A percentile compares a stretch with the other conserved stretches of the same genome.
Conservation (phyloP, 37 sponge, comb jelly and placozoan genomes). For the Oopsacas minuta region DNA sequence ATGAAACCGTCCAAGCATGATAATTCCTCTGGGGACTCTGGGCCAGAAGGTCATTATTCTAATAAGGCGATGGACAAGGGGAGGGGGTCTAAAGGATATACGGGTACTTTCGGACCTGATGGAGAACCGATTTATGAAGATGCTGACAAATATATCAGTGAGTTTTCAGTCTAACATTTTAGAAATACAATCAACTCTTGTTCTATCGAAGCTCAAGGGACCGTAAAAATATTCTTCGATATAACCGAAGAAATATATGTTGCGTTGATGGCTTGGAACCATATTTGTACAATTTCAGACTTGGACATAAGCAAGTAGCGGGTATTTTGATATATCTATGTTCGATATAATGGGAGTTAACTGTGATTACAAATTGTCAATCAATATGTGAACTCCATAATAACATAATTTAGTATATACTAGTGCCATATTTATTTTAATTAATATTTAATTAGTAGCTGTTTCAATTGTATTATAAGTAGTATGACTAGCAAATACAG, state of each 20-base stretch:
- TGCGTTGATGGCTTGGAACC: too few relatives aligned
- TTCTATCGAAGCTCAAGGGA: neutral
- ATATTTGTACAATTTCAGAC: too few relatives aligned
- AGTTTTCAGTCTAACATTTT: neutral
- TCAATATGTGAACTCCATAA: neutral
- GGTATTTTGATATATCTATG: neutral
- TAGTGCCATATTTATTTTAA: neutral
- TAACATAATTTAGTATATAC: neutral
- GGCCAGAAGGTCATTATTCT: neutral
- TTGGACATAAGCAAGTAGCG: too few relatives aligned
- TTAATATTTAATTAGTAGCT: too few relatives aligned
- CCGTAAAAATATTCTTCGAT: neutral
- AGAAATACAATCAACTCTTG: neutral
- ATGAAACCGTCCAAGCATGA: neutral
- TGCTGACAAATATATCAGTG: conserved; percentile 9
- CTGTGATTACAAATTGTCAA: neutral
- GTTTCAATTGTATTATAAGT: too few relatives aligned
- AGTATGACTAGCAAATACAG: too few relatives aligned
- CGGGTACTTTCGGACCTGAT: neutral
- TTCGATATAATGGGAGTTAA: neutral
- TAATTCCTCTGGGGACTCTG: neutral
- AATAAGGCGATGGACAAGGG: neutral
- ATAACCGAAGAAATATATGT: neutral
- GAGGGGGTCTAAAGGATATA: neutral
- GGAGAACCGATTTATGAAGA: neutral